Evolutionary conservation across 2,888 invertebrate genomes (phyloP).

Genomic region (Lutraria lutraria): DNA sequence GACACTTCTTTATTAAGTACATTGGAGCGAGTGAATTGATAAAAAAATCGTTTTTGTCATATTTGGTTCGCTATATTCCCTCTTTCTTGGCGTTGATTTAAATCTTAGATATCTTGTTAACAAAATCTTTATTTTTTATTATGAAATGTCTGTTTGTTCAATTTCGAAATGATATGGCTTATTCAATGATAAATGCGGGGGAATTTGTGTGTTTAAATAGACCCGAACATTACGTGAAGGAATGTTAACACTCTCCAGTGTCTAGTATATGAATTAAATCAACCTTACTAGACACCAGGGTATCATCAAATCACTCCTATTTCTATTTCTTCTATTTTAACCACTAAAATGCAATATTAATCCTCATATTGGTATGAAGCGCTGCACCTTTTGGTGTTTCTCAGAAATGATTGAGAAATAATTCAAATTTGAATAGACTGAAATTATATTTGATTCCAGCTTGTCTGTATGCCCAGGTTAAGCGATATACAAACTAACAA

Average conservation of each 20-base stretch:
- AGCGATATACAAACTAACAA: too few species aligned
- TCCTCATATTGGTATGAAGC: neutral
- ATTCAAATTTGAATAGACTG: too few species aligned
- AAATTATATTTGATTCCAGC: too few species aligned
- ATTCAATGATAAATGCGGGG: neutral
- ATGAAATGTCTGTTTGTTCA: neutral
- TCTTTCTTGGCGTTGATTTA: neutral
- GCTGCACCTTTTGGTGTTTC: neutral
- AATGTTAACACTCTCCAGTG: neutral
- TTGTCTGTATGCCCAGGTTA: too few species aligned
- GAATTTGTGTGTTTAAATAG: neutral
- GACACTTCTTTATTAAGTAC: conserved; percentile 4
- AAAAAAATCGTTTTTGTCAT: neutral
- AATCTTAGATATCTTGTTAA: neutral
- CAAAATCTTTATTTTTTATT: neutral
- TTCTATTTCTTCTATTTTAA: neutral
- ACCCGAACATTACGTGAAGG: neutral
- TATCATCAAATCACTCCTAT: neutral
- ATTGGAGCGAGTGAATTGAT: neutral
- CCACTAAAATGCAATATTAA: neutral
- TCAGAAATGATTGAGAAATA: neutral
- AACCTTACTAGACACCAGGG: neutral
- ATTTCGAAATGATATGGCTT: neutral
- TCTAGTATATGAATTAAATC: neutral
- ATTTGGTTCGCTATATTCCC: neutral